Base-by-base conservation (phyloP, 2,797 vertebrate genomes). In the Gobionotothen gibberifrons region DNA sequence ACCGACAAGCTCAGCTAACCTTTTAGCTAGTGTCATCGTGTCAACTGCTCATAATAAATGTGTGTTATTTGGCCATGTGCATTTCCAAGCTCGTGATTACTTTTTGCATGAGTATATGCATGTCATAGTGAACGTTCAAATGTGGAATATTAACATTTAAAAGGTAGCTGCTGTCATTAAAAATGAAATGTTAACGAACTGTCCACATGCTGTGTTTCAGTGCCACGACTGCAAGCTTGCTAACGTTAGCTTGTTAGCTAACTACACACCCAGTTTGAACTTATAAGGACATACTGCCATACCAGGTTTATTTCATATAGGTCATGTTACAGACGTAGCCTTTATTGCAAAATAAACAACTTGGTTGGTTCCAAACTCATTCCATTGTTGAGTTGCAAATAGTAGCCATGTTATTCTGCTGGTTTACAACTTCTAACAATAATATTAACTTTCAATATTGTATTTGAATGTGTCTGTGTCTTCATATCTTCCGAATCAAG, bases 181-280 rank as follows among this genome's bases (percentile, higher is more conserved):
- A 7, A 3, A 9, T 4, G 1, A 2, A 0, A 58, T n/a, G 19
- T 29, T 1, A 2, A 22, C 1, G 1, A 73, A 10, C 5, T 57
- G 43, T n/a, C 9, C 65, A 68, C 40, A 49, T 75, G 61, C 29
- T 71, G 46, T 60, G 44, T 32, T 74, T 80, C 26, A 5, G 53
- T 90, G 88, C 91, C 91, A 93, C 90, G 90, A 90, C 77, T 56
- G 52, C 85, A 90, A 5, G 68, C 56, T 54, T 44, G 74, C 82
- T 78, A 53, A 49, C 32, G 3, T 66, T 67, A 74, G 79, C 74
- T n/a, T 19, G 2, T 3, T 3, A 16, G 13, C 46, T 12, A 42
- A 42, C 40, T n/a, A 47, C 36, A 66, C 65, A 19, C 16, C 47
- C 22, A 36, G 1, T 43, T 15, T 53, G 0, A 46, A 46, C 76